Evolutionary conservation across 2,113 vertebrate species (phyloP), one percentile per base, ranked within the genome.

Genomic region (Chunga burmeisteri): DNA sequence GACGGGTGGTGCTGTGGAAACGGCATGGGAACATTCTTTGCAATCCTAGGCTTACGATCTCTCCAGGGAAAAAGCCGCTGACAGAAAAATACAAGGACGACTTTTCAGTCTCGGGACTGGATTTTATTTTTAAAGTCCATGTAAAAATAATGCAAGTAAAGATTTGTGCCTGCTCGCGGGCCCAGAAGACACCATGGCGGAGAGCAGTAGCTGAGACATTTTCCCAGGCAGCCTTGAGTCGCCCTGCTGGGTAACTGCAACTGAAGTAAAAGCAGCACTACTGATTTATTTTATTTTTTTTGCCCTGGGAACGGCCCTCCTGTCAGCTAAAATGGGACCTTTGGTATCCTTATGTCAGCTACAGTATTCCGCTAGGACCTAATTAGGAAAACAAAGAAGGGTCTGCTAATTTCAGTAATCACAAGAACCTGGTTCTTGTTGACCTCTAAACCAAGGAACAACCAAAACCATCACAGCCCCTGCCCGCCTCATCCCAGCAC

Each of bases 1-100:
- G 38, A 26, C 30, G 42, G 82, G 50, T 1, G 36, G 61, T 19
- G 70, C 81, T 5, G 47, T 9, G 47, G 32, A 2, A 32, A 11
- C 59, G 8, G 83, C 73, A 5, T 94, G 93, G 93, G 95, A 94
- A 88, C 93, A 79, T 93, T 94, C 86, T 15, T 80, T 5, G 50
- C 88, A 1, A 19, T 75, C 68, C 73, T 34, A 5, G 36, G 73
- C 73, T 53, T 1, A 1, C 30, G 2, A 9, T 1, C 53, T 87
- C 86, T 61, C 86, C 74, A 55, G 86, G 84, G 93, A 90, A 53
- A 59, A 73, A 27, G 29, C 30, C 49, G 74, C 81, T 34, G 78
- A 55, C 91, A 16, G 52, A 67, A 56, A 49, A 38, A 58, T 7
- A 58, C 49, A 46, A 40, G 73, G 59, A 73, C 26, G 47, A 40